Percentiles rank a stretch among this genome's conserved stretches.
These are phyloP conservation scores for Hetaerina americana DNA, from an alignment of 1,140 invertebrate genomes.

Conservation along the genomic window DNA sequence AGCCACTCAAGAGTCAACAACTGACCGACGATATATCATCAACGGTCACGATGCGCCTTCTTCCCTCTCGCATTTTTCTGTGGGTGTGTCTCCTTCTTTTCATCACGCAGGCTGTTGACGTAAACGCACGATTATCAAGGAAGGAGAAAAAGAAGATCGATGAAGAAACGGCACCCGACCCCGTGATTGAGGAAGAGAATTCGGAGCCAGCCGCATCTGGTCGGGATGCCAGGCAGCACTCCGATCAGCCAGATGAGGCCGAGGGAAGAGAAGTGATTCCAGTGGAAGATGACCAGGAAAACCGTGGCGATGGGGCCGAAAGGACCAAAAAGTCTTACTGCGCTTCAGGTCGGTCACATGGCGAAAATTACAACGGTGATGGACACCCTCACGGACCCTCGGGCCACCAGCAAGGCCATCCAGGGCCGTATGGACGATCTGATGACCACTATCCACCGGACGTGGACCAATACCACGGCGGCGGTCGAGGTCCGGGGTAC, in stretches of 20 bases:
- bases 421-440: no score
- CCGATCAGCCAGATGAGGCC: background rate
- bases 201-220: background rate
- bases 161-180: background rate
- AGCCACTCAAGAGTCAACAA: background rate
- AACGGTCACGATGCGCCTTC: background rate
- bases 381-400: no score
- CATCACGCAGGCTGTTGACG: background rate
- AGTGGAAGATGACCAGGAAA: background rate
- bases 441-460: no score
- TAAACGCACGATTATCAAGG: background rate
- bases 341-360: no score
- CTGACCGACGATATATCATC: background rate
- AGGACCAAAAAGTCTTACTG: background rate
- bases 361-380: no score
- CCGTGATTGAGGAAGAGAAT: background rate
- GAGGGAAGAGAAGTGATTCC: background rate
- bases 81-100: background rate
- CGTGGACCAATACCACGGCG: no score
- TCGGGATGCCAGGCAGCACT: background rate
- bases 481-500: no score
- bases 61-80: background rate
- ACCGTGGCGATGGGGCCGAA: background rate
- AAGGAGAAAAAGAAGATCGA: background rate
- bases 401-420: no score